Evolutionary conservation across 2,888 invertebrate species (phyloP), one percentile per base, ranked within the genome.

Genomic region (Scaptomyza caliginosa): DNA sequence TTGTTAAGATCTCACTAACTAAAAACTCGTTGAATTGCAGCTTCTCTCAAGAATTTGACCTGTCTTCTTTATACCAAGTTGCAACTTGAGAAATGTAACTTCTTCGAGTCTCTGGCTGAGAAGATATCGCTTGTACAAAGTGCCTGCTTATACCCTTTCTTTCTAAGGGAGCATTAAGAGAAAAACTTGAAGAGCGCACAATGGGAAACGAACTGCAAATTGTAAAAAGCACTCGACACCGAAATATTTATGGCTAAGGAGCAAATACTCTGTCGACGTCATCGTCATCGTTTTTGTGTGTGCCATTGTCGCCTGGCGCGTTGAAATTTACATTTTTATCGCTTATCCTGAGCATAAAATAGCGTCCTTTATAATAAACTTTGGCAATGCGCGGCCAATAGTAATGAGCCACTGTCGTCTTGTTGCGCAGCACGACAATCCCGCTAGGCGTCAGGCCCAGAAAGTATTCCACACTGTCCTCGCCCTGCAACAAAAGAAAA

Each of bases 311-410:
- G 77, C 58, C 48, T 58, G 71, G 62, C 54, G 67, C 36, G 69
- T 49, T 63, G 59, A 66, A 86, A 89, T 95, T 95, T 93, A 98
- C 98, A 92, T 97, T 98, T 93, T 98, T 98, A 92, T 98, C 98
- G 88, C 96, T 96, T 78, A 98, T 98, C 89, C 97, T 94, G 62
- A 98, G 93, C 96, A 98, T 98, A 92, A 99, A 98, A 92, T 97
- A 98, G 90, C 97, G 95, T 88, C 97, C 97, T 93, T 98, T 98
- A 93, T 97, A 97, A 92, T 97, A 97, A 89, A 98, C 96, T 93
- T 98, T 98, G 86, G 97, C 96, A 90, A 99, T 98, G 89, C 98
- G 94, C 72, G 98, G 98, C 98, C 99, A 99, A 93, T 97, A 98
- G 93, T 99, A 98, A 93, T 97, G 98, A 83, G 98, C 98, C 71